Evolutionary conservation across 2,797 vertebrate species (phyloP).

Genomic region (Phylloscopus collybita): DNA sequence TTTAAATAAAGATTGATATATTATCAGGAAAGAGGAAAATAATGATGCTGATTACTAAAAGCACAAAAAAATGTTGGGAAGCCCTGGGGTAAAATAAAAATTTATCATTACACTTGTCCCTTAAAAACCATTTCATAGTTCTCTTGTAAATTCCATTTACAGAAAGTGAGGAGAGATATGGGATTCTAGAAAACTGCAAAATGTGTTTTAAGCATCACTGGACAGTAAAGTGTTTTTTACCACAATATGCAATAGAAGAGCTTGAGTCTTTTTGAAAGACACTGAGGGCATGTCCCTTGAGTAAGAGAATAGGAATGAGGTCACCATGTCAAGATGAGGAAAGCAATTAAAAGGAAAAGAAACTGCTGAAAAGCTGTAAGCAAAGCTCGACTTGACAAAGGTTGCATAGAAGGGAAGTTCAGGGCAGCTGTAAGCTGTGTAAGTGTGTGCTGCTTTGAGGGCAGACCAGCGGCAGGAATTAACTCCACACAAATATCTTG

Average conservation of each 20-base stretch:
- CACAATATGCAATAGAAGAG: not conserved
- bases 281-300: not conserved
- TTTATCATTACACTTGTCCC: not conserved
- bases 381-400: not conserved
- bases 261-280: not conserved
- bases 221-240: not conserved
- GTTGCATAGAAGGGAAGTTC: not conserved
- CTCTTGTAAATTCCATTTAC: not conserved
- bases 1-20: not conserved
- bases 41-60: not conserved
- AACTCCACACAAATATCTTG: not conserved
- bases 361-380: not conserved
- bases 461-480: not conserved
- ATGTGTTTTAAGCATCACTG: not conserved
- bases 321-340: not conserved
- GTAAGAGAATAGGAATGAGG: not conserved
- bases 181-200: not conserved
- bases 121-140: not conserved
- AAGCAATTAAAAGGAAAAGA: not conserved
- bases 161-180: not conserved
- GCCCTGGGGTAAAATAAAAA: not conserved
- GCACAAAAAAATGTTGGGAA: not conserved
- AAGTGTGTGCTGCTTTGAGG: not conserved
- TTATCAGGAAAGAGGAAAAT: not conserved
- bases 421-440: not conserved